These are phyloP conservation scores for Hippoglossus stenolepis DNA, from an alignment of 2,113 vertebrate species.

Conservation along the genomic window DNA sequence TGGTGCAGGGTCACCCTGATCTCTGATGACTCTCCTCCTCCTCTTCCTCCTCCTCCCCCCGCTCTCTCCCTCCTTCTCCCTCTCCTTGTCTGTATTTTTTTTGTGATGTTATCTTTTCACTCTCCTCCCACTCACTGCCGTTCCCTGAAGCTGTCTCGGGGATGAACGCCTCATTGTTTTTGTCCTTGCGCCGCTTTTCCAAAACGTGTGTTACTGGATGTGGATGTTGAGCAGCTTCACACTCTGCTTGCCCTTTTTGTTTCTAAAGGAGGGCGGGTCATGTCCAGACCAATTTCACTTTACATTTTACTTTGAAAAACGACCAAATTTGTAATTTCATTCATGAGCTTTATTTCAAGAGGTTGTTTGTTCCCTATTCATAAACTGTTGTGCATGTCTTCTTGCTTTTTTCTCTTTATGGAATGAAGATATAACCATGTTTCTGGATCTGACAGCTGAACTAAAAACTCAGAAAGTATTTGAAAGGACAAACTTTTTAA, in stretches of 20 bases:
- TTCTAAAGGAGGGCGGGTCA: constrained; percentile 38
- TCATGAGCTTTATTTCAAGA: constrained; percentile 18
- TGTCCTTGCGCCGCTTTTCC: constrained; percentile 74
- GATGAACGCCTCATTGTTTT: constrained; percentile 82
- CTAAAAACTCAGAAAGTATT: background rate
- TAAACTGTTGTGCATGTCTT: background rate
- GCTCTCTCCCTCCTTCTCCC: constrained; percentile 24
- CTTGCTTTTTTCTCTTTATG: background rate
- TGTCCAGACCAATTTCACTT: constrained; percentile 50
- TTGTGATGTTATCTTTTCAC: constrained; percentile 80
- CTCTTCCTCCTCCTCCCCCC: constrained; percentile 41
- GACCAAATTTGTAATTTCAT: background rate
- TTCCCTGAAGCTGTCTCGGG: constrained; percentile 79
- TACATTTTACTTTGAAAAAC: constrained; percentile 12
- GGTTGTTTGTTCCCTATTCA: background rate
- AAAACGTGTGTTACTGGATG: constrained; percentile 54
- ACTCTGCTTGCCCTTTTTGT: constrained; percentile 60
- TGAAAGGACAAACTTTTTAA: background rate
- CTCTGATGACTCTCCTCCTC: constrained; percentile 68
- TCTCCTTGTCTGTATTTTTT: constrained; percentile 68
- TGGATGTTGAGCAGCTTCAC: constrained; percentile 60
- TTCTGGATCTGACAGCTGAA: constrained; percentile 1
- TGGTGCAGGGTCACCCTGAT: constrained; percentile 81
- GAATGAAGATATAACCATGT: background rate
- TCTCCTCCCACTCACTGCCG: constrained; percentile 80